Conservation (phyloP, 2,888 invertebrate species). For the Microctonus hyperodae region DNA sequence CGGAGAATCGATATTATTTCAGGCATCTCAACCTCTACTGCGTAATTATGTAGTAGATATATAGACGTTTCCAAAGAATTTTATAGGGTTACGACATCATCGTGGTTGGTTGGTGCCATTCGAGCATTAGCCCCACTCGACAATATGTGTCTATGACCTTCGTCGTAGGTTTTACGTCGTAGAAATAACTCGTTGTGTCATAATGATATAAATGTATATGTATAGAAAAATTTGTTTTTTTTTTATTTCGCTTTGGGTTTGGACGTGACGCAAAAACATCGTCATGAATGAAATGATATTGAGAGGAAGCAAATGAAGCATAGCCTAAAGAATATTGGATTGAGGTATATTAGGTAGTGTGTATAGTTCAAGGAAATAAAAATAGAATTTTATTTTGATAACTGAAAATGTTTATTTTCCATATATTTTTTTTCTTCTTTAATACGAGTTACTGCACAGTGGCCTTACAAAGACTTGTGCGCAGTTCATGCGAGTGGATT, state of each 20-base stretch:
- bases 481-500: conserved; percentile 15
- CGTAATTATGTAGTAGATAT: neutral
- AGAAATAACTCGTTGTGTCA: conserved; percentile 1
- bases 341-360: neutral
- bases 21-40: conserved; percentile 5
- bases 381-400: conserved; percentile 21
- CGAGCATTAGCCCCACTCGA: conserved; percentile 15
- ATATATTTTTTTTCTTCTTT: conserved; percentile 30
- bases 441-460: conserved; percentile 25
- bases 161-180: conserved; percentile 5
- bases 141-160: conserved; percentile 18
- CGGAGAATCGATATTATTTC: conserved; percentile 33
- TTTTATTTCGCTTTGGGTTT: neutral
- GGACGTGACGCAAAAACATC: neutral
- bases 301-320: neutral
- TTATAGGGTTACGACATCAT: conserved; percentile 12
- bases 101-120: neutral
- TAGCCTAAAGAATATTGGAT: too few relatives aligned
- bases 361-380: conserved; percentile 2
- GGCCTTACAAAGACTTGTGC: neutral
- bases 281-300: neutral
- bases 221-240: neutral
- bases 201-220: neutral
- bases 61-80: conserved; percentile 1
- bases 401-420: conserved; percentile 35